Evolutionary conservation across 2,797 vertebrate genomes (phyloP).

Genomic region (Perodicticus potto): DNA sequence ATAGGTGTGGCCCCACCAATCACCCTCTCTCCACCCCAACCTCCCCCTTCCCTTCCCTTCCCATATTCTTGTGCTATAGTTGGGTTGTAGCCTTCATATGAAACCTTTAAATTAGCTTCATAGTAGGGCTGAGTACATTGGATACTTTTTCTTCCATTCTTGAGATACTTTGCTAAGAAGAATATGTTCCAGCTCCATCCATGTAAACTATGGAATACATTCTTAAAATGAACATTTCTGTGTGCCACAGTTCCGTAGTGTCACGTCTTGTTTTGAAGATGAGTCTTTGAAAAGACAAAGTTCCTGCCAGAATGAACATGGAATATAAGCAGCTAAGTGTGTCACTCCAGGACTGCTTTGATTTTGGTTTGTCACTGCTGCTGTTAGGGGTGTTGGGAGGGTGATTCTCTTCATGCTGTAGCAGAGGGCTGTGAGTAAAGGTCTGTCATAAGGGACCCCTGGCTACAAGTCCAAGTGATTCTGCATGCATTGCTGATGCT

Average conservation of each 20-base stretch:
- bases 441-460: slow-evolving; percentile 94
- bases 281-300: slow-evolving; percentile 48
- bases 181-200: too few relatives aligned
- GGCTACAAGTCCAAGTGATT: slow-evolving; percentile 92
- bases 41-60: too few relatives aligned
- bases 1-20: too few relatives aligned
- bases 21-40: too few relatives aligned
- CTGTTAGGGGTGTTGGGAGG: not conserved
- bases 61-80: too few relatives aligned
- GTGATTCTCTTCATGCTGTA: slow-evolving; percentile 85
- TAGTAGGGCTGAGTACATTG: too few relatives aligned
- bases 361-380: slow-evolving; percentile 68
- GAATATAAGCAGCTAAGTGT: slow-evolving; percentile 75
- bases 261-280: not conserved
- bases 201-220: not conserved
- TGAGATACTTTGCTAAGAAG: too few relatives aligned
- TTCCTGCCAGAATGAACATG: not conserved
- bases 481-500: slow-evolving; percentile 92
- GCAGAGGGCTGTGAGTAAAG: slow-evolving; percentile 93
- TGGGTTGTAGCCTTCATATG: too few relatives aligned
- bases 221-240: slow-evolving; percentile 40
- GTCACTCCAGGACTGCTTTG: slow-evolving; percentile 83
- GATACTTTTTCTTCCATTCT: too few relatives aligned
- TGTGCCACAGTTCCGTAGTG: not conserved
- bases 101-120: too few relatives aligned